Base-by-base conservation (phyloP, 2,113 vertebrate genomes). In the Erythrolamprus reginae region DNA sequence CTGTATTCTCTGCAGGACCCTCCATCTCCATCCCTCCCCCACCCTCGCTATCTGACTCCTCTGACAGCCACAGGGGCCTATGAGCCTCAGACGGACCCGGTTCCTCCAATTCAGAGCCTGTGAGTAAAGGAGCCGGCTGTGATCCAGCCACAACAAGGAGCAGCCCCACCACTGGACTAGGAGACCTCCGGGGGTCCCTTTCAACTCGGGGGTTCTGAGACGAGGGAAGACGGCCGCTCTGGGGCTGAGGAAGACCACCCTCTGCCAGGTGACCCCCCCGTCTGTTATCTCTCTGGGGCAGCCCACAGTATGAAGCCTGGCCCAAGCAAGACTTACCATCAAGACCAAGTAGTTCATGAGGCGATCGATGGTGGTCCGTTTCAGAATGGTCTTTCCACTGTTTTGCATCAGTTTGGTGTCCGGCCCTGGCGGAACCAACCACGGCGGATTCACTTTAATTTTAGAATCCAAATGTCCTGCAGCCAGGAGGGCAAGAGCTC, bases 371-470 rank as follows among this genome's bases (percentile, higher is more conserved):
- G 97, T 98, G 0, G 98, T 99, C 70, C 98, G 94, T 94, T 99
- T 99, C 94, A 99, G 98, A 4, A 93, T 94, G 3, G 97, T 96
- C 95, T 96, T 98, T n/a, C 98, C 99, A 2, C 98, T 97, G 96
- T 99, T 99, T 96, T 99, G 98, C 98, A 99, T 99, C 92, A 99
- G 96, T 93, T 99, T 99, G 1, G 98, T 98, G 94, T 99, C 98
- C 50, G 98, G 98, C 89, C 99, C 99, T 99, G 93, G 48, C 93
- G 93, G 90, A 82, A 6, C 26, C 47, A 47, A 47, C 47, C 47
- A 47, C 6, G 70, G 92, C 6, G 5, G 84, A 92, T 4, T 53
- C 61, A n/a, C 53, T 84, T 93, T 48, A 9, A 26, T 89, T 5
- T 33, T 42, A 53, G 38, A 28, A 5, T 51, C 13, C 10, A 4